Evolutionary conservation across 2,888 invertebrate species (phyloP).

Genomic region (Calameuta filiformis): DNA sequence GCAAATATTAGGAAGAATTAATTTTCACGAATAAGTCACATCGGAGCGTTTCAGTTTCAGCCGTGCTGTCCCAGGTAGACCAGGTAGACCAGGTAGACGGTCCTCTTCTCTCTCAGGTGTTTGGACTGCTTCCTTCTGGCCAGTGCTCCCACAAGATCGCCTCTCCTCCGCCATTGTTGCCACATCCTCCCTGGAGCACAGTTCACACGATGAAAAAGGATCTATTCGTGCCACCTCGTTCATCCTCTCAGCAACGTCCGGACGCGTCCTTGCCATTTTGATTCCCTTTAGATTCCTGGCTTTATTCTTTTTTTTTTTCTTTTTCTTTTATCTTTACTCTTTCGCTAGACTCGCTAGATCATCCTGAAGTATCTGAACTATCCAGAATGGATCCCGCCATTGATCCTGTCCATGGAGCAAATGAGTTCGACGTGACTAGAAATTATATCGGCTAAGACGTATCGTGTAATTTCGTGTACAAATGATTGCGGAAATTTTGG

Average conservation of each 20-base stretch:
- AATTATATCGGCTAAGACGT: background rate
- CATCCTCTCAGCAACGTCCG: slow-evolving; percentile 12
- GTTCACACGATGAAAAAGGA: slow-evolving; percentile 40
- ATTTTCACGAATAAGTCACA: background rate
- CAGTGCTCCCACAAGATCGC: slow-evolving; percentile 40
- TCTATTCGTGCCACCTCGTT: slow-evolving; percentile 27
- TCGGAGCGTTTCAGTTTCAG: background rate
- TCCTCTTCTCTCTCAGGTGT: slow-evolving; percentile 37
- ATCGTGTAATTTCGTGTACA: background rate
- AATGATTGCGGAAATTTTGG: background rate
- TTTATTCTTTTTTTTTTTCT: background rate
- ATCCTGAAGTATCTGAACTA: background rate
- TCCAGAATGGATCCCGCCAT: no score
- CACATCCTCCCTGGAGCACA: slow-evolving; percentile 51
- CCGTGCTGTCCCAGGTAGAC: background rate
- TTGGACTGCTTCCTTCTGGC: slow-evolving; percentile 28
- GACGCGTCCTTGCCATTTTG: background rate
- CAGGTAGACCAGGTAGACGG: background rate
- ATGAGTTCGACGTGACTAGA: background rate
- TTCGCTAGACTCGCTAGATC: background rate
- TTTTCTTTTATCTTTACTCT: background rate
- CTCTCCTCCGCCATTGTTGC: slow-evolving; percentile 47
- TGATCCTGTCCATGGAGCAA: background rate
- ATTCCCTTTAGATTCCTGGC: background rate
- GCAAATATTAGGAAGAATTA: background rate